Percentiles rank a stretch among this genome's conserved stretches.
Conservation (phyloP, 2,888 invertebrate genomes). For the Netelia virgata region DNA sequence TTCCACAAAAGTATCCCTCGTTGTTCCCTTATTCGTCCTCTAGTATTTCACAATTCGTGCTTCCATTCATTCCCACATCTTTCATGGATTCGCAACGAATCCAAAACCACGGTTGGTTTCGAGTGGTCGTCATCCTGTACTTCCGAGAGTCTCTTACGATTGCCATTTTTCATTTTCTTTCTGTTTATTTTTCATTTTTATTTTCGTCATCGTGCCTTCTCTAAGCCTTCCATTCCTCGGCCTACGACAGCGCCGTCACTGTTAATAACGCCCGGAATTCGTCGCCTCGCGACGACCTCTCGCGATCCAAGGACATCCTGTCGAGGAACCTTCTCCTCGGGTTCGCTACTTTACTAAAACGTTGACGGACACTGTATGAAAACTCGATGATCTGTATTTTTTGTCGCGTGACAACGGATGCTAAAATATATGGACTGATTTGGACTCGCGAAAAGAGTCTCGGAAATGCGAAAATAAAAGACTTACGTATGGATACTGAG, state of each 20-base stretch:
- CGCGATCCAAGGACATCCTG: conserved; percentile 7
- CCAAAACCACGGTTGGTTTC: neutral
- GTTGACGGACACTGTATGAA: neutral
- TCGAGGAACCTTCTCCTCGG: neutral
- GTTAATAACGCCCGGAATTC: conserved; percentile 18
- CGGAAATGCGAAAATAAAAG: neutral
- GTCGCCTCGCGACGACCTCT: too few species aligned
- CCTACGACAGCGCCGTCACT: neutral
- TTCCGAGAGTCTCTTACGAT: conserved; percentile 26
- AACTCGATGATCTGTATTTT: neutral
- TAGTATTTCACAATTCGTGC: conserved; percentile 46
- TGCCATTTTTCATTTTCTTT: neutral
- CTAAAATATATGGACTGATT: neutral
- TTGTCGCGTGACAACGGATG: neutral
- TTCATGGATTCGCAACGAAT: neutral
- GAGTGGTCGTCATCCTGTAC: neutral
- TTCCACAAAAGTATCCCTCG: neutral
- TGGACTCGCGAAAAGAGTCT: neutral
- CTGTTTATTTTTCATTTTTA: conserved; percentile 4
- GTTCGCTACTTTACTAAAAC: neutral
- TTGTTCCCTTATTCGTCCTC: conserved; percentile 18
- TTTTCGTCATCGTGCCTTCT: neutral
- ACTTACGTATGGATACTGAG: conserved; percentile 9
- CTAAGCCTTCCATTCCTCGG: neutral
- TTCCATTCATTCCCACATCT: conserved; percentile 37